Conservation (phyloP, 2,888 invertebrate species). For the Xanthia icteritia region DNA sequence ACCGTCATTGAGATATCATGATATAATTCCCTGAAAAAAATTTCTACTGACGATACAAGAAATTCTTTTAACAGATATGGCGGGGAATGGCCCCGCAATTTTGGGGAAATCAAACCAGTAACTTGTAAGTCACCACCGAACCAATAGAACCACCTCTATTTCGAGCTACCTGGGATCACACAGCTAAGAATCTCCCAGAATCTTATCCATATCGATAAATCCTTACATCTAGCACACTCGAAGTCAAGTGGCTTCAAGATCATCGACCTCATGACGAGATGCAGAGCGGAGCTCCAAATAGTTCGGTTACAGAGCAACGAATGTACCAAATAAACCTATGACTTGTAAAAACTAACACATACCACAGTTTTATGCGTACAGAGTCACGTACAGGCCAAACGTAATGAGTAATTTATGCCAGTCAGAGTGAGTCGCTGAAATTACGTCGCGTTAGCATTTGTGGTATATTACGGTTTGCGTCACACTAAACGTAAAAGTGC, state of each 20-base stretch:
- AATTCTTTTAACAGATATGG: neutral
- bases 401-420: conserved; percentile 11
- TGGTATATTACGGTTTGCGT: neutral
- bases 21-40: neutral
- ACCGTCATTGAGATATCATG: neutral
- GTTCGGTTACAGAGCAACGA: neutral
- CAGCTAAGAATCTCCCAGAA: neutral
- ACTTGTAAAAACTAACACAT: conserved; percentile 23
- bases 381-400: neutral
- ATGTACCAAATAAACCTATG: conserved; percentile 16
- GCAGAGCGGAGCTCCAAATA: conserved; percentile 37
- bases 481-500: too few species aligned
- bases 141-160: neutral
- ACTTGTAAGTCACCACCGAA: neutral
- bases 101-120: neutral
- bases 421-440: neutral
- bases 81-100: neutral
- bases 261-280: conserved; percentile 39
- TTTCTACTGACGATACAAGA: neutral
- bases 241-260: conserved; percentile 32
- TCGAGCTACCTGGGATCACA: neutral
- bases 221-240: neutral
- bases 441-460: neutral
- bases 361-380: neutral
- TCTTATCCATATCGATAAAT: conserved; percentile 18